Evolutionary conservation across 2,888 invertebrate species (phyloP), one percentile per base, ranked within the genome.

Genomic region (Lochmaea crataegi): DNA sequence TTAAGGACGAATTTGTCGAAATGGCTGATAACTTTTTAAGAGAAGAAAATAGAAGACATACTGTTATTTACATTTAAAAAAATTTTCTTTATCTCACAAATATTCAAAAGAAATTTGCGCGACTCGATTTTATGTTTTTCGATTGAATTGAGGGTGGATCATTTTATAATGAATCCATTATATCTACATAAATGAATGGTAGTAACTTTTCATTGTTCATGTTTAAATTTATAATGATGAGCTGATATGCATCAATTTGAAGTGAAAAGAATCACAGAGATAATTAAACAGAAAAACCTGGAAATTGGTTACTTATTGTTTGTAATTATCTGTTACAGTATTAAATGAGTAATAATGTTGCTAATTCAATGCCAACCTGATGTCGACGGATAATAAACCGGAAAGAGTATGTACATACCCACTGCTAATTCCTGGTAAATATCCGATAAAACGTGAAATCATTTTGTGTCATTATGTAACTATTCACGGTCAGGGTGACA

Each of bases 401-500:
- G 82, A 82, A 82, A 77, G 71, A 77, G 76, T 56, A 60, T 48
- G 70, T 70, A 75, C 74, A 70, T 73, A 63, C 73, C 68, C 56
- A 72, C 60, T 68, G 75, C 26, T 75, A 76, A 77, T 81, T 80
- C 80, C 78, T 66, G 76, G 79, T 79, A 80, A 75, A 69, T 51
- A 75, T 73, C 71, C 48, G 75, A 81, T 78, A 76, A 78, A 74
- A 67, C n/a, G 77, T 75, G 70, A 77, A 80, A 76, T 79, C 68
- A 81, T 78, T 78, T 72, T 76, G 69, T 65, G 65, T 77, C 75
- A 82, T 83, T 83, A 81, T 78, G 75, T 81, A 82, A 82, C 72
- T 73, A 41, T 80, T 80, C 82, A 83, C 74, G 81, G 82, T 80
- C 81, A 83, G 78, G 81, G 81, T 75, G 74, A 79, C 80, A 79